Base-by-base conservation (phyloP, 2,797 vertebrate species). In the Tapirus indicus region DNA sequence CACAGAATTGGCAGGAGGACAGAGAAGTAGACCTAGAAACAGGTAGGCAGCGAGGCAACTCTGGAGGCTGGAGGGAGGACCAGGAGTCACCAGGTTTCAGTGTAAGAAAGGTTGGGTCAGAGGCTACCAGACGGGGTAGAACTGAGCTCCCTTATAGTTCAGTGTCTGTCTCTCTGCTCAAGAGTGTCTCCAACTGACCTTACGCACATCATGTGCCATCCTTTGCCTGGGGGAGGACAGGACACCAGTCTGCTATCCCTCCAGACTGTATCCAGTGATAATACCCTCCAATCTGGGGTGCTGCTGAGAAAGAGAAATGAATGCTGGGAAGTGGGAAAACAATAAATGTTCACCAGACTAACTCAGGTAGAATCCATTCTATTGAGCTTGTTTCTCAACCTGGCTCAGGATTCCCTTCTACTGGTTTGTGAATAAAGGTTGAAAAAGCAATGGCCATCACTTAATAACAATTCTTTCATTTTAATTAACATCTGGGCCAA, bases 381-480 rank as follows among this genome's bases (percentile, higher is more conserved):
- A 6, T 7, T 27, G 88, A 75, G 68, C 18, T 18, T 14, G 38
- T 58, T 56, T 87, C 91, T 87, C 54, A 64, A 7, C 16, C 72
- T 52, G 52, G 52, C 92, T 54, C 27, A 89, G 2, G 56, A 23
- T 58, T 23, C 13, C 35, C 68, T 93, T 60, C 88, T 41, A 7
- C 1, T 11, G 29, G 17, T n/a, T 88, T 12, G 8, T 14, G 25
- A 60, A 27, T 11, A 91, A 94, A 92, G 52, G 60, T 1, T n/a
- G 56, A 62, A 88, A 82, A 96, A 88, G 77, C 93, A 93, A 97
- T 16, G 21, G 20, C 14, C 58, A 60, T 25, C 13, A 78, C 87
- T 86, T 71, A 66, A 62, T 35, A 88, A 35, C 23, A 77, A 95
- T 64, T 21, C 38, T 68, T 91, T 88, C 71, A 83, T 94, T 62